phyloP scores from a whole-genome alignment of 2,888 invertebrate species.

The Sepiola atlantica region DNA sequence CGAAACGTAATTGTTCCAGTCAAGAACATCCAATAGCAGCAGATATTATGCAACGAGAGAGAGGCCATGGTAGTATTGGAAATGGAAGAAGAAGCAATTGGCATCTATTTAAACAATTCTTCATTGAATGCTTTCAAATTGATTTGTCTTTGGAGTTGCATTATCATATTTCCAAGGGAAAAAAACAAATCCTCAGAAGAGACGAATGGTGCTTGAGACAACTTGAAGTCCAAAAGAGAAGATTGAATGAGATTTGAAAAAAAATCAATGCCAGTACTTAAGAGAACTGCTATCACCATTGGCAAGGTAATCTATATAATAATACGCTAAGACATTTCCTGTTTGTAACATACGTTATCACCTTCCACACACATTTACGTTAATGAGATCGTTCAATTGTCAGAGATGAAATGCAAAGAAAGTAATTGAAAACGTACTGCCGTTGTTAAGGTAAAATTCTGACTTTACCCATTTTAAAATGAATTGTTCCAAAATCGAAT shows the following conservation, averaged over 20 bases:
- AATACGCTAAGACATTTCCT: neutral
- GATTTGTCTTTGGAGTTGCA: neutral
- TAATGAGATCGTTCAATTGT: too few relatives aligned
- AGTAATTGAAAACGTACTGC: too few relatives aligned
- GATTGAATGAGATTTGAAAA: neutral
- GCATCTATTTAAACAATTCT: neutral
- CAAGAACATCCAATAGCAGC: too few relatives aligned
- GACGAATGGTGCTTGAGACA: constrained; percentile 6
- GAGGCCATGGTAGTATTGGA: neutral
- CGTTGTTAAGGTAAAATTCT: too few relatives aligned
- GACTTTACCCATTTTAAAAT: too few relatives aligned
- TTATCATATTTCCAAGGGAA: neutral
- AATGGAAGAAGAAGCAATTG: neutral
- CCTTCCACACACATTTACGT: too few relatives aligned
- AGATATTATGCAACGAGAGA: neutral
- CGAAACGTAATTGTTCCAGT: too few relatives aligned
- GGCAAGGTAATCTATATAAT: neutral
- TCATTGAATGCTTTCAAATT: neutral
- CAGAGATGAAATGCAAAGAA: too few relatives aligned
- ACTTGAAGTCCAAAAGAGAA: neutral
- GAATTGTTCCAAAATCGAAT: too few relatives aligned
- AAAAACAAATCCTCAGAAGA: neutral
- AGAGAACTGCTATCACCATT: neutral
- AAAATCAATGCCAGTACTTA: neutral
- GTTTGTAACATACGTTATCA: too few relatives aligned